These are phyloP conservation scores for Theropithecus gelada DNA, from an alignment of 2,113 vertebrate species.

Conservation along the genomic window DNA sequence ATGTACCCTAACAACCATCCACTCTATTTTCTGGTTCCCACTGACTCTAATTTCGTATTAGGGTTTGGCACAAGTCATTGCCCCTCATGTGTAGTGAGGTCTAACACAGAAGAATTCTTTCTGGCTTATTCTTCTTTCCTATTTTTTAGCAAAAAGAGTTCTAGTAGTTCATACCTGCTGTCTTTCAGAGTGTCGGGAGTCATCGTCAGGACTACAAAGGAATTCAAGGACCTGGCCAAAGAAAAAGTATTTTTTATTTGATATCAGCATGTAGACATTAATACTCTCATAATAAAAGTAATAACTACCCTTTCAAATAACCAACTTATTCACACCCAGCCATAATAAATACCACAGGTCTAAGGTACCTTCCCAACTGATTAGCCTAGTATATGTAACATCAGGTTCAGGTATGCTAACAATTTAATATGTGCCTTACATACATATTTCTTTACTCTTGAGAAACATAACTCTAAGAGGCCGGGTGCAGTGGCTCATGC, in stretches of 20 bases:
- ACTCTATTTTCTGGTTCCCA: not conserved
- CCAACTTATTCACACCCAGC: not conserved
- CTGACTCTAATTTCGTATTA: not conserved
- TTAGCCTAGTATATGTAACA: not conserved
- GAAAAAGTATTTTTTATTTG: not conserved
- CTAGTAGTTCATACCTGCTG: constrained; percentile 90
- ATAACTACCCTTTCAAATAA: not conserved
- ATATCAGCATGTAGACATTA: not conserved
- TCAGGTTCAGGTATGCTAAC: not conserved
- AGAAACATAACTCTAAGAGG: not conserved
- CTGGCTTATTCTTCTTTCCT: not conserved
- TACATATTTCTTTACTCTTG: not conserved
- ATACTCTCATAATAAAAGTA: not conserved
- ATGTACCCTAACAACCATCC: not conserved
- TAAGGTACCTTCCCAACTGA: not conserved
- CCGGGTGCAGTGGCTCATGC: too few relatives aligned
- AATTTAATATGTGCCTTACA: not conserved
- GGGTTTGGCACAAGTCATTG: not conserved
- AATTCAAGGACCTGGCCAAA: constrained; percentile 94
- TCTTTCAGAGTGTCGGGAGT: constrained; percentile 95
- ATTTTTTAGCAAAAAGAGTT: not conserved
- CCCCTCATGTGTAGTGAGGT: not conserved
- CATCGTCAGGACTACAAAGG: constrained; percentile 95
- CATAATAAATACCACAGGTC: not conserved
- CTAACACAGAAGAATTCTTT: not conserved